Percentiles rank a stretch among this genome's conserved stretches.
phyloP scores from a whole-genome alignment of 37 sponge, comb jelly and placozoan species.

The Spongia lamella region DNA sequence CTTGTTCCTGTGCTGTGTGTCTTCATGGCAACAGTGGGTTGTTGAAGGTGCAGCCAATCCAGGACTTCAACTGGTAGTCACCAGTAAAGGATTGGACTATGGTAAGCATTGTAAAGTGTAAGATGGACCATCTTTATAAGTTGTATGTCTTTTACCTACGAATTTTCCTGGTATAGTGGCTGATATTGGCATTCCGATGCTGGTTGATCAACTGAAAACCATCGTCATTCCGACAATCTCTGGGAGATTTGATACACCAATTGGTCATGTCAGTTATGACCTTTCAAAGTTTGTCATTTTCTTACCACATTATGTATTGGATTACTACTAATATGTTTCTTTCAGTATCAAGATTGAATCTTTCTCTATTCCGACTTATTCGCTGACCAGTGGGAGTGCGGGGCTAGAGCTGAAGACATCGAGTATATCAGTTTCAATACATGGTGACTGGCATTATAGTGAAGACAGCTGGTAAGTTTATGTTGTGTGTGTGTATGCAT shows the following conservation, averaged over 20 bases:
- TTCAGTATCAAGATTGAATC: constrained; percentile 62
- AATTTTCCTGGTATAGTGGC: background rate
- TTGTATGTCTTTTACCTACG: background rate
- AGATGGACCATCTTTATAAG: too few species aligned
- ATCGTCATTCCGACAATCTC: constrained; percentile 73
- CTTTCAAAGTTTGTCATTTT: constrained; percentile 36
- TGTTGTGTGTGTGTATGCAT: background rate
- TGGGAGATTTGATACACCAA: constrained; percentile 63
- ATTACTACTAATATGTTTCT: background rate
- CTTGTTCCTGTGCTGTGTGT: too few species aligned
- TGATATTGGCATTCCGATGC: constrained; percentile 84
- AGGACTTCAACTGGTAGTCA: constrained; percentile 74
- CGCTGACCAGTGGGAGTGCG: constrained; percentile 38
- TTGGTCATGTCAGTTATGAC: constrained; percentile 58
- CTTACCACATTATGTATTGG: background rate
- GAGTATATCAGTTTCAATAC: constrained; percentile 40
- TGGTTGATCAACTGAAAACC: constrained; percentile 69
- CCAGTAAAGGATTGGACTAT: constrained; percentile 79
- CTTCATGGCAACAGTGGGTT: too few species aligned
- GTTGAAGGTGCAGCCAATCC: constrained; percentile 42
- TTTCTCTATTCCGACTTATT: constrained; percentile 68
- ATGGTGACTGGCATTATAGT: constrained; percentile 86
- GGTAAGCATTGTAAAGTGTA: too few species aligned
- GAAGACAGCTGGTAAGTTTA: constrained; percentile 60
- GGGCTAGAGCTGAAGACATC: constrained; percentile 69